Conservation (phyloP, 2,888 invertebrate species). For the Scaptodrosophila latifasciaeformis region DNA sequence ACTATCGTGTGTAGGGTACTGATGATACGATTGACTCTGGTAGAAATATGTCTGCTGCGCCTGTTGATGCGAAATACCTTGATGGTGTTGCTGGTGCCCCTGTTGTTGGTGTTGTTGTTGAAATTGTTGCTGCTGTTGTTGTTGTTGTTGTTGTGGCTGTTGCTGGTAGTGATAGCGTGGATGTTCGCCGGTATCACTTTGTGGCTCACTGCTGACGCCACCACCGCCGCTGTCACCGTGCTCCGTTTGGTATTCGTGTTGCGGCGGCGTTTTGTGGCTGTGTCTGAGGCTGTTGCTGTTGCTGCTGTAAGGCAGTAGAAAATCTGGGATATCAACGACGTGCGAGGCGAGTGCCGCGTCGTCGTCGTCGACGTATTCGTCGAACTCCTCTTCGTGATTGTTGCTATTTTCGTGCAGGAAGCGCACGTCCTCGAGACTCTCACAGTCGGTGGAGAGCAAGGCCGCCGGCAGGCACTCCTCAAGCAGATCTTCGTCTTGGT, state of each 20-base stretch:
- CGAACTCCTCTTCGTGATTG: conserved; percentile 24
- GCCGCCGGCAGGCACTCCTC: conserved; percentile 56
- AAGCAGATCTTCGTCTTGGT: conserved; percentile 41
- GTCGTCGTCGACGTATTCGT: conserved; percentile 56
- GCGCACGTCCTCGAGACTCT: conserved; percentile 55
- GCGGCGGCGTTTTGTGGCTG: conserved; percentile 64
- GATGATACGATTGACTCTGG: conserved; percentile 45
- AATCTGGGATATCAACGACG: conserved; percentile 56
- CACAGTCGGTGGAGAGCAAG: conserved; percentile 53
- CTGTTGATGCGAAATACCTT: conserved; percentile 45
- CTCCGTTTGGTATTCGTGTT: conserved; percentile 62
- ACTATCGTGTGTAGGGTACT: conserved; percentile 63
- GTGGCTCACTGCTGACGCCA: conserved; percentile 20
- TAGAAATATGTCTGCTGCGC: conserved; percentile 38
- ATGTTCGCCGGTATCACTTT: conserved; percentile 37
- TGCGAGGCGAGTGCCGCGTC: conserved; percentile 61
- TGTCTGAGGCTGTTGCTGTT: conserved; percentile 49
- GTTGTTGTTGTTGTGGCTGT: conserved; percentile 38
- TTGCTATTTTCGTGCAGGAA: conserved; percentile 35
- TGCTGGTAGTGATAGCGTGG: conserved; percentile 44
- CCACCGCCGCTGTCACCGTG: conserved; percentile 25
- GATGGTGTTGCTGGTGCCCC: conserved; percentile 46
- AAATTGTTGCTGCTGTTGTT: conserved; percentile 33
- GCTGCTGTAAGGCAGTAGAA: conserved; percentile 59
- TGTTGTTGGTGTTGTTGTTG: conserved; percentile 38